Percentiles rank a stretch among this genome's conserved stretches.
phyloP scores from a whole-genome alignment of 64 coral and sea anemone species.

The Trachythela sp. region DNA sequence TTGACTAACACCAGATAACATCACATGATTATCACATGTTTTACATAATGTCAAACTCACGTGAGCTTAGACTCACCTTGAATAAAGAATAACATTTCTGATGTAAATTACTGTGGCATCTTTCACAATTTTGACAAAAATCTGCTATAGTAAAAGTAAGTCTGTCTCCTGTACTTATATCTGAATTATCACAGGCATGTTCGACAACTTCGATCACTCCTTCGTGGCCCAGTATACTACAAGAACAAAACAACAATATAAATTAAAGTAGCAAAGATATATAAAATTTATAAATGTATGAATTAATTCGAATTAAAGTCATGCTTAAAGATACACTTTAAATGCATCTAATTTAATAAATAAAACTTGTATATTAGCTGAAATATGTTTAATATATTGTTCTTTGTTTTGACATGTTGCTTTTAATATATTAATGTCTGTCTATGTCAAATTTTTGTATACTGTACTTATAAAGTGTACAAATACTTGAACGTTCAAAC shows the following conservation, averaged over 20 bases:
- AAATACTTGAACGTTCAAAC: not conserved
- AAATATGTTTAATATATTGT: no score
- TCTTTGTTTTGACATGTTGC: no score
- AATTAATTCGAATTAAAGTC: no score
- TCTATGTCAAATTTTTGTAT: no score
- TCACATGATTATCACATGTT: not conserved
- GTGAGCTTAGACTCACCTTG: slow-evolving; percentile 54
- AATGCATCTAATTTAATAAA: no score
- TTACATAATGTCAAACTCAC: not conserved
- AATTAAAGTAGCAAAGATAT: not conserved
- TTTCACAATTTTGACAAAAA: slow-evolving; percentile 63
- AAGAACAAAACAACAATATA: not conserved
- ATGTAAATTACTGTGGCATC: slow-evolving; percentile 66
- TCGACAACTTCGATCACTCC: slow-evolving; percentile 72
- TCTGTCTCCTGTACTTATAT: slow-evolving; percentile 63
- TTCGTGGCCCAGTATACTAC: slow-evolving; percentile 88
- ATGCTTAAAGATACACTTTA: no score
- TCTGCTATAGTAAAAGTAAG: slow-evolving; percentile 80
- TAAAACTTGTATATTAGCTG: no score
- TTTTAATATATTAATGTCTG: no score
- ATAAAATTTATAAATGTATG: not conserved
- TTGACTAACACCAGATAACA: no score
- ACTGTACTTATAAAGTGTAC: not conserved
- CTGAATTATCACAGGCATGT: slow-evolving; percentile 45
- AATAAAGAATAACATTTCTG: slow-evolving; percentile 86